Conservation (phyloP, 2,888 invertebrate species). For the Glaucopsyche alexis region DNA sequence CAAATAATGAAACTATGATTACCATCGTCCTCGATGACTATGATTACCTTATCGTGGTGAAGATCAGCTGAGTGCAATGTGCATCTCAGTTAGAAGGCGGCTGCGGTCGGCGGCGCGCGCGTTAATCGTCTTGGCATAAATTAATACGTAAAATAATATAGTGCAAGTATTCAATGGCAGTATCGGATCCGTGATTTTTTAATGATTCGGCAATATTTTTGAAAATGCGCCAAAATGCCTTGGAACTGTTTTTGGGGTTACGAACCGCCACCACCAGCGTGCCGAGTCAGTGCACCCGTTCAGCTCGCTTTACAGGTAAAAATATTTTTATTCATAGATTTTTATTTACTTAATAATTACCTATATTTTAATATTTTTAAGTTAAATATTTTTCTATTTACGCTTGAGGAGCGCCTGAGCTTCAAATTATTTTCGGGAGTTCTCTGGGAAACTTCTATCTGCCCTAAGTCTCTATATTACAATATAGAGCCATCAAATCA, state of each 20-base stretch:
- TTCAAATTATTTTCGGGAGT: no score
- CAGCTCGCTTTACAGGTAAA: slow-evolving; percentile 65
- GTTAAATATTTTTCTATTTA: neutral
- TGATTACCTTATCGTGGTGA: slow-evolving; percentile 39
- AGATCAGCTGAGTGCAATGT: slow-evolving; percentile 50
- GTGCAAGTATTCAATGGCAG: neutral
- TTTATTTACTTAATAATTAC: neutral
- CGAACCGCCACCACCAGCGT: slow-evolving; percentile 64
- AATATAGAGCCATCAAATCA: no score
- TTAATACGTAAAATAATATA: slow-evolving; percentile 26
- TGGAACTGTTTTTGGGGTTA: slow-evolving; percentile 77
- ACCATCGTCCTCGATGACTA: slow-evolving; percentile 20
- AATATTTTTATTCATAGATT: neutral
- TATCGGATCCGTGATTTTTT: neutral
- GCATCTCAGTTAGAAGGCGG: slow-evolving; percentile 56
- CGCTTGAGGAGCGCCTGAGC: no score
- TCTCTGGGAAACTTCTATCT: no score
- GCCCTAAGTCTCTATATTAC: no score
- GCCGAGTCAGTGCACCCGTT: slow-evolving; percentile 69
- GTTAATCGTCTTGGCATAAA: slow-evolving; percentile 31
- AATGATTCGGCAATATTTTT: slow-evolving; percentile 31
- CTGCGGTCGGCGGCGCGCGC: slow-evolving; percentile 52
- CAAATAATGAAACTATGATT: slow-evolving; percentile 17
- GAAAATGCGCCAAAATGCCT: slow-evolving; percentile 64
- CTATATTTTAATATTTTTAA: no score